Evolutionary conservation across 1,140 invertebrate species (phyloP).

Genomic region (Drosophila nebulosa): DNA sequence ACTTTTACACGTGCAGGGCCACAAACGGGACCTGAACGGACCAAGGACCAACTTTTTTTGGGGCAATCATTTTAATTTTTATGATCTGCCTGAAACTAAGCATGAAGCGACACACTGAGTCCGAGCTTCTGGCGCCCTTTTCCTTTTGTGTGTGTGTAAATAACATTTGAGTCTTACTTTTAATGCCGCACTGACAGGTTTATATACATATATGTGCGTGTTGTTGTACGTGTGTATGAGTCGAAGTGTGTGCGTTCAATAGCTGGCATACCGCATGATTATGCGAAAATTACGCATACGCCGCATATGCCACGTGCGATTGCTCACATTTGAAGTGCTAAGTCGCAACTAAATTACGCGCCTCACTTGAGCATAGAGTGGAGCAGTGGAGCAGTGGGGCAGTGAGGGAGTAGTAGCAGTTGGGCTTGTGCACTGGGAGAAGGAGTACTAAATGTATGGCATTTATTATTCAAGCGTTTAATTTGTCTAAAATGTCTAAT

Average conservation of each 20-base stretch:
- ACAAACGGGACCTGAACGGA: conserved; percentile 9
- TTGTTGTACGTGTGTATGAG: not conserved
- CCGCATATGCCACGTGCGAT: conserved; percentile 58
- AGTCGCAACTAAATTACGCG: conserved; percentile 48
- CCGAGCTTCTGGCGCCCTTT: not conserved
- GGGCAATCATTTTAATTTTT: conserved; percentile 77
- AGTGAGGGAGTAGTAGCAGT: too few species aligned
- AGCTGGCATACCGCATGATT: conserved; percentile 62
- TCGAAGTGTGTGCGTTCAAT: conserved; percentile 55
- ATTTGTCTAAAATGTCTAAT: conserved; percentile 61
- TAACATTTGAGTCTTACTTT: conserved; percentile 69
- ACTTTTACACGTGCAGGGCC: conserved; percentile 64
- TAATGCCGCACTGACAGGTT: conserved; percentile 70
- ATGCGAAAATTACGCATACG: conserved; percentile 75
- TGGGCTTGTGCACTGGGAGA: too few species aligned
- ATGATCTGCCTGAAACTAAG: conserved; percentile 44
- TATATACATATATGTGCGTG: conserved; percentile 35
- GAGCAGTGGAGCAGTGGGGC: conserved; percentile 1
- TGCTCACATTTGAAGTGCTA: conserved; percentile 70
- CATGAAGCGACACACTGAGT: conserved; percentile 10
- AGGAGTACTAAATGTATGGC: conserved; percentile 39
- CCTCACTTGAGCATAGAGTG: conserved; percentile 18
- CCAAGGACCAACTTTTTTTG: conserved; percentile 27
- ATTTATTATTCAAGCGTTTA: conserved; percentile 75
- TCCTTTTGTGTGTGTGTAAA: conserved; percentile 49